Evolutionary conservation across 2,113 vertebrate species (phyloP).

Genomic region (Grantiella picta): DNA sequence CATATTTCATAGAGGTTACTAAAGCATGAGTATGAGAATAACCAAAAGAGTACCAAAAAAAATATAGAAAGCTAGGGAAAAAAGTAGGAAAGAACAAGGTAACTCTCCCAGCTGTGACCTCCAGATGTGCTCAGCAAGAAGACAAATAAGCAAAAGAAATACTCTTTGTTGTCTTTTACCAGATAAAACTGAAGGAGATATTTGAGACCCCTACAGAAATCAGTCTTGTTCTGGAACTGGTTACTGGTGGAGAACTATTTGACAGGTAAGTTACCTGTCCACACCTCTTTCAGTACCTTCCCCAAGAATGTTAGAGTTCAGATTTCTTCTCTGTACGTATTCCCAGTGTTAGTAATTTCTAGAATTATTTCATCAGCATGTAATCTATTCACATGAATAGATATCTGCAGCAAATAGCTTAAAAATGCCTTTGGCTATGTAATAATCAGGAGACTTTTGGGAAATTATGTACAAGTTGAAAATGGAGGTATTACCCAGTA

Average conservation of each 20-base stretch:
- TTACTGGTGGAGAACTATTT: slow-evolving; percentile 88
- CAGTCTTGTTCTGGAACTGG: slow-evolving; percentile 85
- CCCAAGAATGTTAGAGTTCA: background rate
- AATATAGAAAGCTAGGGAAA: background rate
- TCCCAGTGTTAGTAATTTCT: background rate
- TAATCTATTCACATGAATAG: background rate
- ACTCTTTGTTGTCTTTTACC: slow-evolving; percentile 37
- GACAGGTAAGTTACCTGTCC: slow-evolving; percentile 79
- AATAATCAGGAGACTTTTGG: background rate
- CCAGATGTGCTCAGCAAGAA: background rate
- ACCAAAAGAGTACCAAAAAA: background rate
- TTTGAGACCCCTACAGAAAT: slow-evolving; percentile 88
- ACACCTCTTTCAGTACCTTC: background rate
- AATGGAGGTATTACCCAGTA: background rate
- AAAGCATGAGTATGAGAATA: background rate
- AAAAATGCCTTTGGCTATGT: background rate
- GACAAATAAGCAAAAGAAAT: background rate
- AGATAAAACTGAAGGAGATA: slow-evolving; percentile 92
- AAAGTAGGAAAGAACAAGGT: background rate
- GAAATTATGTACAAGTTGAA: background rate
- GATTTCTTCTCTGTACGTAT: background rate
- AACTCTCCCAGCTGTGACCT: background rate
- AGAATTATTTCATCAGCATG: background rate
- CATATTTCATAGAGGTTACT: background rate
- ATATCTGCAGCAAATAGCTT: background rate